Percentiles rank a stretch among this genome's conserved stretches.
Conservation (phyloP, 2,113 vertebrate genomes). For the Ploceus nigricollis region DNA sequence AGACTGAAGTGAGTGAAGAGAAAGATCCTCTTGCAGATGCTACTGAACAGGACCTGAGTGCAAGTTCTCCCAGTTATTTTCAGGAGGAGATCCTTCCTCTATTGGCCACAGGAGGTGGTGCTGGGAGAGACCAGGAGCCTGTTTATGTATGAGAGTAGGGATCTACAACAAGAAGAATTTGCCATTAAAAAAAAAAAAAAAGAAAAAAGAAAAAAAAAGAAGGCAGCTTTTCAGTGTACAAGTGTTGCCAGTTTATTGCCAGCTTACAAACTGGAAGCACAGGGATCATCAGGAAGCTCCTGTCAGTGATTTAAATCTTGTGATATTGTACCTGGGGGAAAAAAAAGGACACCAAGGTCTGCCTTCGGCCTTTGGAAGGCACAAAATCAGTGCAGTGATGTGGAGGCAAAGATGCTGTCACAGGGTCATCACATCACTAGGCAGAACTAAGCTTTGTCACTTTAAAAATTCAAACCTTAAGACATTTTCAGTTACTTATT, state of each 20-base stretch:
- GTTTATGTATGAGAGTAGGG: accelerated
- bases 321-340: background rate
- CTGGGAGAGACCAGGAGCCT: background rate
- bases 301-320: background rate
- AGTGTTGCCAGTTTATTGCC: background rate
- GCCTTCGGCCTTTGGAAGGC: background rate
- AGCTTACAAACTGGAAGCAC: background rate
- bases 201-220: background rate
- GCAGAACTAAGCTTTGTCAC: background rate
- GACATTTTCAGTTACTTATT: background rate
- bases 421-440: background rate
- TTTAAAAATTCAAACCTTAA: background rate
- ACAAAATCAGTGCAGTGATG: background rate
- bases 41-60: background rate
- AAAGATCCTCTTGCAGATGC: background rate
- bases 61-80: background rate
- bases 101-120: background rate
- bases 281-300: background rate
- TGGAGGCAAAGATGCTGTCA: background rate
- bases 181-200: too few species aligned
- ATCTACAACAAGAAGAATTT: background rate
- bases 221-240: background rate
- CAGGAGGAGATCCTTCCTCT: background rate
- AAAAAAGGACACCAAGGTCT: background rate
- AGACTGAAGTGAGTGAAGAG: background rate